Conservation (phyloP, 2,113 vertebrate genomes). For the Cochlearius cochlearius region DNA sequence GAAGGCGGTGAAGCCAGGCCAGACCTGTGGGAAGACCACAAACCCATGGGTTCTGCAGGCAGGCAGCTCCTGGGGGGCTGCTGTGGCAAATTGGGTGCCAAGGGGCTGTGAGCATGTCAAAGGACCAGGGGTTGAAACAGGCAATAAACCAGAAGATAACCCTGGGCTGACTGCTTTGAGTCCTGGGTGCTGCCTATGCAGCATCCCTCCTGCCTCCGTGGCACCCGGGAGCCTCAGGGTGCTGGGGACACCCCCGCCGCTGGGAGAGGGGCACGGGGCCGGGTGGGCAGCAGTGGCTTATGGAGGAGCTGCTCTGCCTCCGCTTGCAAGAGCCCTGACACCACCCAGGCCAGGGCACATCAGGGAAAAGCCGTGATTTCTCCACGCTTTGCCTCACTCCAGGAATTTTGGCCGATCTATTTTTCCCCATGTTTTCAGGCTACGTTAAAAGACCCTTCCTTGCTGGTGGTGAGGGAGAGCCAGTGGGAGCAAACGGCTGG, state of each 20-base stretch:
- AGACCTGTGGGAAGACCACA: slow-evolving; percentile 74
- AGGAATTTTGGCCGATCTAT: not conserved
- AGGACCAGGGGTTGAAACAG: not conserved
- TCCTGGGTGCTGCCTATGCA: not conserved
- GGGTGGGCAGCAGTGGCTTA: not conserved
- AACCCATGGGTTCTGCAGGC: not conserved
- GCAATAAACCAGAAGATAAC: not conserved
- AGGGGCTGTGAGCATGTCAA: not conserved
- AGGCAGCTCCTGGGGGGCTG: not conserved
- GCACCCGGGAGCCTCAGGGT: fast-evolving
- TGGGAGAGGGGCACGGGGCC: fast-evolving
- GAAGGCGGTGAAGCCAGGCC: slow-evolving; percentile 86
- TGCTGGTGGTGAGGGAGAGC: not conserved
- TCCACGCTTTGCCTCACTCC: not conserved
- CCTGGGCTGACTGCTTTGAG: fast-evolving
- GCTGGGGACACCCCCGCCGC: not conserved
- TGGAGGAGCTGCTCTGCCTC: not conserved
- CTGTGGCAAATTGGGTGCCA: not conserved
- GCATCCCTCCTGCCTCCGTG: not conserved
- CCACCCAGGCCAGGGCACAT: not conserved
- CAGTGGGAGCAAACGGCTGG: not conserved
- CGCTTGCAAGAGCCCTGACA: not conserved
- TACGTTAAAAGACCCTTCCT: not conserved
- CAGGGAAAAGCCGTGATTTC: not conserved
- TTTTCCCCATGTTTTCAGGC: not conserved